These are phyloP conservation scores for Nemotelus pantherinus DNA, from an alignment of 2,888 invertebrate genomes.

Conservation along the genomic window DNA sequence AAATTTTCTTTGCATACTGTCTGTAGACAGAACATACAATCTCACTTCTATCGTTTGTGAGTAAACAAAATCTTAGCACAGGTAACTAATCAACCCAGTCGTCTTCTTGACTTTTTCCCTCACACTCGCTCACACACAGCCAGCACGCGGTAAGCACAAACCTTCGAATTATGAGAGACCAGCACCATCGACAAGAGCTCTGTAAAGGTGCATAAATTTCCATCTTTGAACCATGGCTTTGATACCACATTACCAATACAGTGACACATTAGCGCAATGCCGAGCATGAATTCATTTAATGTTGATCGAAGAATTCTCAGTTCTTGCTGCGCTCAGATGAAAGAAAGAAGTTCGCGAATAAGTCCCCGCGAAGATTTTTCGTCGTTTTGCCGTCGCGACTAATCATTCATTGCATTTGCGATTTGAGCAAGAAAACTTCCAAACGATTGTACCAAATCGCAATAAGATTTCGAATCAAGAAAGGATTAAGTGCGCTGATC, in stretches of 20 bases:
- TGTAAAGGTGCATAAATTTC: slow-evolving; percentile 14
- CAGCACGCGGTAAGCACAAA: background rate
- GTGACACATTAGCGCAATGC: slow-evolving; percentile 18
- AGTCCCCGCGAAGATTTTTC: slow-evolving; percentile 6
- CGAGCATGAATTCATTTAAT: slow-evolving; percentile 45
- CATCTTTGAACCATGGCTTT: background rate
- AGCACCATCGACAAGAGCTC: background rate
- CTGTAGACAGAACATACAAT: too few relatives aligned
- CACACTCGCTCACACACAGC: background rate
- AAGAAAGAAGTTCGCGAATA: slow-evolving; percentile 49
- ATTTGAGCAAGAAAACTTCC: too few relatives aligned
- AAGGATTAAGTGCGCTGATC: slow-evolving; percentile 5
- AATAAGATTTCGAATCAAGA: background rate
- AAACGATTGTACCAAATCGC: background rate
- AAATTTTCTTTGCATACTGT: too few relatives aligned
- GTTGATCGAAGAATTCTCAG: slow-evolving; percentile 50
- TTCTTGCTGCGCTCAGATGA: slow-evolving; percentile 51
- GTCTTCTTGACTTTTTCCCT: background rate
- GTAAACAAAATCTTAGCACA: slow-evolving; percentile 2
- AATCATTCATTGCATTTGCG: background rate
- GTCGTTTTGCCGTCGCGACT: slow-evolving; percentile 44
- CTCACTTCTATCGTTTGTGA: background rate
- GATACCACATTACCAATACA: slow-evolving; percentile 35
- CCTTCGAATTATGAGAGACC: background rate
- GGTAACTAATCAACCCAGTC: background rate